phyloP scores from a whole-genome alignment of 1,140 invertebrate genomes.

The Thaumatotibia leucotreta region DNA sequence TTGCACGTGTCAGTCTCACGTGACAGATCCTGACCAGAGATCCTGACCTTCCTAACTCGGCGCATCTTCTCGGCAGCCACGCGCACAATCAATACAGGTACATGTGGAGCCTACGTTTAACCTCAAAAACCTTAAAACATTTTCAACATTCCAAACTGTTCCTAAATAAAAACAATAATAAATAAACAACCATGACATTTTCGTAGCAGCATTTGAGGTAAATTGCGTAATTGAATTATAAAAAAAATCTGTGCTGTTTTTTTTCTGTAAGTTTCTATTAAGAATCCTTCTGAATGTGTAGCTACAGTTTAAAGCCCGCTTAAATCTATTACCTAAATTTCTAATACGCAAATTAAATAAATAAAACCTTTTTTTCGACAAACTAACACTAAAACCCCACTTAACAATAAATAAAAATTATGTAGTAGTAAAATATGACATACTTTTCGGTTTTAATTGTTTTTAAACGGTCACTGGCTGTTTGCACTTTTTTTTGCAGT shows the following conservation, averaged over 20 bases:
- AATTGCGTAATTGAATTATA: not conserved
- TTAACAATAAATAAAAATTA: not conserved
- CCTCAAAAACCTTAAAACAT: slow-evolving; percentile 8
- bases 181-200: not conserved
- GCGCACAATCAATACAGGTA: slow-evolving; percentile 58
- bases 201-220: not conserved
- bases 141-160: not conserved
- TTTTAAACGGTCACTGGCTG: slow-evolving; percentile 16
- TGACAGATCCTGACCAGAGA: slow-evolving; percentile 29
- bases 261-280: no score
- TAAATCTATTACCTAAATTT: no score
- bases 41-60: slow-evolving; percentile 44
- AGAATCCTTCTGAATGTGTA: no score
- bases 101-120: slow-evolving; percentile 33
- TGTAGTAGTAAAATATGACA: not conserved
- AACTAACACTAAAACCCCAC: not conserved
- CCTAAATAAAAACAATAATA: not conserved
- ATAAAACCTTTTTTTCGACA: not conserved
- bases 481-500: slow-evolving; percentile 21
- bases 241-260: no score
- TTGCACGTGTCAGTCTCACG: slow-evolving; percentile 35
- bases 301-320: no score
- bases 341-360: no score
- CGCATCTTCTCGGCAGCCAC: slow-evolving; percentile 29
- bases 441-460: slow-evolving; percentile 2